Evolutionary conservation across 2,113 vertebrate species (phyloP), one percentile per base, ranked within the genome.

Genomic region (Leuciscus idus): DNA sequence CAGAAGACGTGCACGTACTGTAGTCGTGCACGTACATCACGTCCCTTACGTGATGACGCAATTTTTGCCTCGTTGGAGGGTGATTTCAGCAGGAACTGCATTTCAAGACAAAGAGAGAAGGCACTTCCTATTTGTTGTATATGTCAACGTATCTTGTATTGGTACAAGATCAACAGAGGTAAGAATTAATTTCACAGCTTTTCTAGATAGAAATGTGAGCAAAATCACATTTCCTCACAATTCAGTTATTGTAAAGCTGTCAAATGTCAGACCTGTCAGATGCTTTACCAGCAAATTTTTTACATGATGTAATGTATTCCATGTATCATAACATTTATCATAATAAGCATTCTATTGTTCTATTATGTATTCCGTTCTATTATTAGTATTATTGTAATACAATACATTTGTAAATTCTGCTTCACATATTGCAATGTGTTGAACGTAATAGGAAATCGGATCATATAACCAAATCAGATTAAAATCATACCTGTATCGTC

Each of bases 61-160:
- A 77, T 94, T 95, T 95, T 66, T 96, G 95, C 92, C 95, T 92
- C 1, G 95, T 96, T 96, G 95, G 95, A 95, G 95, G 94, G 91
- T 91, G 91, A 90, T 92, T 94, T 94, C 88, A 36, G 76, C 48
- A 90, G 91, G 91, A 95, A 94, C 30, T 30, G 84, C n/a, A 12
- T 48, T 21, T 10, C 26, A 26, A 68, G 33, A 82, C 21, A 72
- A 55, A 85, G 64, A 21, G n/a, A 43, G 8, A 48, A 50, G 64
- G 5, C 46, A 28, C 48, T 84, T 84, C 66, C 81, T 84, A 59
- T 55, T 28, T 73, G 50, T 59, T 57, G 68, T 84, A 57, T 43
- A 43, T 84, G 48, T 73, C 68, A 9, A 73, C 50, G 48, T 59
- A 26, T 55, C 33, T 72, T 84, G 23, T 73, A 43, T 59, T 21